Conservation (phyloP, 2,797 vertebrate species). For the Rhabdophis nuchalis region DNA sequence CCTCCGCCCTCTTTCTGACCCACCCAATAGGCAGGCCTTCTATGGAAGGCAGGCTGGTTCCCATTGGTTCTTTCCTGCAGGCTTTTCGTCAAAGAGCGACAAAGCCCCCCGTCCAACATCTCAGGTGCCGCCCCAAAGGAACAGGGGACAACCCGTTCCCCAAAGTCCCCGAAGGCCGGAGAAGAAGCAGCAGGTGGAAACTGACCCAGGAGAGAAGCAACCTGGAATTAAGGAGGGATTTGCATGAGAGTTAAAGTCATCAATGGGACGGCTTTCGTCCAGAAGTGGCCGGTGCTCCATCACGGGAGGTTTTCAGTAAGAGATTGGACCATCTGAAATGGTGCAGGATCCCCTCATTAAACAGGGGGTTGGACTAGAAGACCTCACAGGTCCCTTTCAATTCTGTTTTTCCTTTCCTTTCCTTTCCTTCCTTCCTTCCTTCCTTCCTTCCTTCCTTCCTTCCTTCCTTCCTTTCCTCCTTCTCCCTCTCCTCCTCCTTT, state of each 20-base stretch:
- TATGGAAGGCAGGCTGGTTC: neutral
- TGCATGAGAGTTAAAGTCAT: too few species aligned
- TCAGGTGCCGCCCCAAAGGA: neutral
- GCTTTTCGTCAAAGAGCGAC: neutral
- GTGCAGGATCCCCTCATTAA: neutral
- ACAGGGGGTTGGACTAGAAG: neutral
- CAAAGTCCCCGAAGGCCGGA: neutral
- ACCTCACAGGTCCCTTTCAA: neutral
- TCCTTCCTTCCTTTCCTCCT: too few species aligned
- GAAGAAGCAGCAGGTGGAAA: neutral
- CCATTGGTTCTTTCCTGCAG: too few species aligned
- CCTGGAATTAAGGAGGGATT: too few species aligned
- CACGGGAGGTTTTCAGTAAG: neutral
- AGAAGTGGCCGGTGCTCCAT: neutral
- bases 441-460: too few species aligned
- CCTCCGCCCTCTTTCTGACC: neutral
- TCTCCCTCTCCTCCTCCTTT: too few species aligned
- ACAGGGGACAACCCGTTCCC: accelerated
- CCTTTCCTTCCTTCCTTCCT: too few species aligned
- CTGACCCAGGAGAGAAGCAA: too few species aligned
- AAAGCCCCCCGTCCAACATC: neutral
- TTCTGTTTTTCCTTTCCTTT: too few species aligned
- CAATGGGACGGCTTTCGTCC: accelerated
- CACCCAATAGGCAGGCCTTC: neutral
- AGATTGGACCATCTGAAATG: neutral